Conservation (phyloP, 2,113 vertebrate genomes). For the Onychostruthus taczanowskii region DNA sequence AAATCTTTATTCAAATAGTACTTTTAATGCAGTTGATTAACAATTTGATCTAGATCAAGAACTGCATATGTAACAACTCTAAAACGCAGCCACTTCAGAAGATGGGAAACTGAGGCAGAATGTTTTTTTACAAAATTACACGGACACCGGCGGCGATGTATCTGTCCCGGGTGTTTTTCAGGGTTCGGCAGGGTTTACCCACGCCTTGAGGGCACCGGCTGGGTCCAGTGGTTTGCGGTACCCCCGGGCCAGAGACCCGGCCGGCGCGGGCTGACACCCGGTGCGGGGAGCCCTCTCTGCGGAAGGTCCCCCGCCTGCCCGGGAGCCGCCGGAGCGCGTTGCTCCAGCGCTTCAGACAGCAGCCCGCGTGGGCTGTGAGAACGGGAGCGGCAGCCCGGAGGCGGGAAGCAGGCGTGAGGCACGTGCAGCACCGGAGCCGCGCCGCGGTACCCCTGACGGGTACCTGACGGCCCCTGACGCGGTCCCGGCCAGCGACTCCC, state of each 20-base stretch:
- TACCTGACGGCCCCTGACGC: background rate
- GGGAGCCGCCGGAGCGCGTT: background rate
- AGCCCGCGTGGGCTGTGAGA: accelerated
- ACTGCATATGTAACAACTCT: background rate
- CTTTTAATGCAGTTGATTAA: background rate
- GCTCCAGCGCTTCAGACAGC: accelerated
- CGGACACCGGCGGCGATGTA: accelerated
- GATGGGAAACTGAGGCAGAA: background rate
- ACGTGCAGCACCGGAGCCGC: background rate
- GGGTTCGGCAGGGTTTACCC: accelerated
- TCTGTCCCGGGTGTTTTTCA: accelerated
- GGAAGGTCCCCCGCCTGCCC: accelerated
- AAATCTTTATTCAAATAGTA: background rate
- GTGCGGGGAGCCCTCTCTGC: accelerated
- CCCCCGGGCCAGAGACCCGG: accelerated
- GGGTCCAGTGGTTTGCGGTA: accelerated
- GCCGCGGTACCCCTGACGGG: background rate
- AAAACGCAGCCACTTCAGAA: background rate
- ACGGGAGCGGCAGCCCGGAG: background rate
- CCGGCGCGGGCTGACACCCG: accelerated
- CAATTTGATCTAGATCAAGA: background rate
- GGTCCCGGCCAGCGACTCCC: background rate
- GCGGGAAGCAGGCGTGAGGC: background rate
- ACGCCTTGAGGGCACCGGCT: accelerated
- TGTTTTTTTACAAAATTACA: accelerated